phyloP scores from a whole-genome alignment of 2,888 invertebrate genomes.

The Drosophila cognata region DNA sequence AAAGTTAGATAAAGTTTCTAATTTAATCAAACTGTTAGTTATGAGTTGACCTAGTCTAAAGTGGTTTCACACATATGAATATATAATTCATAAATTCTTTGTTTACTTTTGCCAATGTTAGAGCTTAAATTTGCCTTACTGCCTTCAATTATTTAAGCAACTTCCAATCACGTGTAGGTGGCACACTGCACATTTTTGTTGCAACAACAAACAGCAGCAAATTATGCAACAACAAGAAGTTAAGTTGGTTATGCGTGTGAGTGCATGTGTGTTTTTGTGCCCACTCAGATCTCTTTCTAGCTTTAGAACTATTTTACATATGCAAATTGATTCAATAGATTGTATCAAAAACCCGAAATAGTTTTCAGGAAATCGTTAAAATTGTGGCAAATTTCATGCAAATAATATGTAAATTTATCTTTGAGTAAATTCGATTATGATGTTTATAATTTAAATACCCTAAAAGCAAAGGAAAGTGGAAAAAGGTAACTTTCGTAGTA shows the following conservation, averaged over 20 bases:
- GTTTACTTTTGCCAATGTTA: not conserved
- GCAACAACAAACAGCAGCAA: slow-evolving; percentile 26
- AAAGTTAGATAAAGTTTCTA: not conserved
- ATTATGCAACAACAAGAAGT: slow-evolving; percentile 31
- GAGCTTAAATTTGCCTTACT: not conserved
- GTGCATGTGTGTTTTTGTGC: not conserved
- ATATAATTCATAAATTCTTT: not conserved
- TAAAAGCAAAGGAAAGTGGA: not conserved
- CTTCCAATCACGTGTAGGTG: slow-evolving; percentile 32
- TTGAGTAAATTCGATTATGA: slow-evolving; percentile 29
- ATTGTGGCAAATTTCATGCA: slow-evolving; percentile 14
- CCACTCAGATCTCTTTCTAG: slow-evolving; percentile 3
- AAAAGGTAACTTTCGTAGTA: not conserved
- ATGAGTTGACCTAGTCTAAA: not conserved
- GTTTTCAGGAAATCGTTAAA: slow-evolving; percentile 38
- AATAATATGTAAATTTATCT: slow-evolving; percentile 37
- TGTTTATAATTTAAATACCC: slow-evolving; percentile 16
- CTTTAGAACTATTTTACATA: slow-evolving; percentile 32
- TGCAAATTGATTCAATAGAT: slow-evolving; percentile 26
- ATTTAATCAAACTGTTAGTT: slow-evolving; percentile 13
- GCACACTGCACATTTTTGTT: slow-evolving; percentile 20
- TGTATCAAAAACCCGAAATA: slow-evolving; percentile 14
- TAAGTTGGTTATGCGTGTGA: not conserved
- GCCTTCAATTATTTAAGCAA: slow-evolving; percentile 27
- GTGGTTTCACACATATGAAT: not conserved